phyloP scores from a whole-genome alignment of 2,797 vertebrate genomes.

The Phyllotis vaccarum region DNA sequence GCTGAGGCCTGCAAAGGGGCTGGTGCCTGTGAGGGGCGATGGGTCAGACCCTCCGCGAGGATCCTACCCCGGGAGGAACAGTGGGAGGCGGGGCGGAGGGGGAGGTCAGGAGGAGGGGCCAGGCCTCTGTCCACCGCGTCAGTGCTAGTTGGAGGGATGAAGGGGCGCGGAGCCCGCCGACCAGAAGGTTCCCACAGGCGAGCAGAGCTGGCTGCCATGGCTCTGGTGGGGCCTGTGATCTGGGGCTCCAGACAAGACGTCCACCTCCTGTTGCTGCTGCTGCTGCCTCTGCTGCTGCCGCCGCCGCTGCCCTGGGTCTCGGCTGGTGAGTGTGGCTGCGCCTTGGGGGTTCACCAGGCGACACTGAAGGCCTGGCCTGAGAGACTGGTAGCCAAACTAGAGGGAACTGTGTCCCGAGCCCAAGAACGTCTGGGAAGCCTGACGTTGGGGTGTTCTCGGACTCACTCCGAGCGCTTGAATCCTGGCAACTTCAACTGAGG shows the following conservation, averaged over 20 bases:
- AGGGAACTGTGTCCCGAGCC: neutral
- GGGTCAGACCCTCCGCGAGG: slow-evolving; percentile 59
- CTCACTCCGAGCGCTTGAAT: neutral
- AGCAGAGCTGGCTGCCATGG: slow-evolving; percentile 76
- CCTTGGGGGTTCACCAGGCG: neutral
- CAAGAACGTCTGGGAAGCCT: neutral
- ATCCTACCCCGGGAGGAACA: neutral
- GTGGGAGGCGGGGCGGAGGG: neutral
- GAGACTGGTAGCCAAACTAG: neutral
- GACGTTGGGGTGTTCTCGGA: neutral
- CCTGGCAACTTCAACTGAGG: neutral
- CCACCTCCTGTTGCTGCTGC: neutral
- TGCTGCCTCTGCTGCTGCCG: slow-evolving; percentile 43
- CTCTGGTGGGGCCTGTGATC: slow-evolving; percentile 56
- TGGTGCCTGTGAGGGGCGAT: neutral
- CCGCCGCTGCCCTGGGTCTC: slow-evolving; percentile 76
- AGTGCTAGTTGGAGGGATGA: slow-evolving; percentile 82
- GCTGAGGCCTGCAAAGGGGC: slow-evolving; percentile 69
- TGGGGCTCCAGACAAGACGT: neutral
- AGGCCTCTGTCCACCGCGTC: slow-evolving; percentile 83
- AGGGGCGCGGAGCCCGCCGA: slow-evolving; percentile 64
- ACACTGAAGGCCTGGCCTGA: neutral
- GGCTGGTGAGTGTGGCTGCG: slow-evolving; percentile 72
- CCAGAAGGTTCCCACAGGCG: slow-evolving; percentile 69
- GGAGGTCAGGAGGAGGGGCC: slow-evolving; percentile 60